Percentiles rank a stretch among this genome's conserved stretches.
Conservation (phyloP, 2,888 invertebrate species). For the Euzophera pinguis region DNA sequence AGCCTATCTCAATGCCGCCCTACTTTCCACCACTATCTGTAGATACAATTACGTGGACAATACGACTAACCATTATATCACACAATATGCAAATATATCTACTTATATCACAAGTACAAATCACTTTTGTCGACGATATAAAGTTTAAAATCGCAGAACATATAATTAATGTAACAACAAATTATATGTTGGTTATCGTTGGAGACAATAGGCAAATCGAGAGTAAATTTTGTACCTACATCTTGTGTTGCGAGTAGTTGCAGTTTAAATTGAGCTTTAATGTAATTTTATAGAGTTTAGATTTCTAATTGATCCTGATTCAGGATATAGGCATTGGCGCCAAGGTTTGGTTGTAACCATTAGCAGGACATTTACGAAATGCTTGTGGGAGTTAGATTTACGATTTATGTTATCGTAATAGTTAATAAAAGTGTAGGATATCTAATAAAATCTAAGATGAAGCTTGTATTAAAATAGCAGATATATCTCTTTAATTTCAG, state of each 20-base stretch:
- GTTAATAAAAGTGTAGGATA: constrained; percentile 25
- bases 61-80: constrained; percentile 58
- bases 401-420: constrained; percentile 38
- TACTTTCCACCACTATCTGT: constrained; percentile 66
- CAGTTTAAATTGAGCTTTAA: constrained; percentile 22
- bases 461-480: background rate
- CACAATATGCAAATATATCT: constrained; percentile 25
- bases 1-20: constrained; percentile 74
- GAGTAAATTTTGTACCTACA: constrained; percentile 36
- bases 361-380: constrained; percentile 42
- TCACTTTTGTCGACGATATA: constrained; percentile 28
- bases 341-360: constrained; percentile 38
- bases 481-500: background rate
- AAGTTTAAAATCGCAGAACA: constrained; percentile 33
- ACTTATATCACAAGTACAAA: constrained; percentile 15
- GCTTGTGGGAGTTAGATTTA: constrained; percentile 40
- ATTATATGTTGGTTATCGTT: constrained; percentile 21
- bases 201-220: constrained; percentile 53
- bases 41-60: constrained; percentile 62
- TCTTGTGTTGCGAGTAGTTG: constrained; percentile 21
- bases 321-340: constrained; percentile 45
- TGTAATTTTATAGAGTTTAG: constrained; percentile 24
- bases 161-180: constrained; percentile 19
- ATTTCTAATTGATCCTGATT: constrained; percentile 22
- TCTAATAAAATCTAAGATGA: background rate